Evolutionary conservation across 1,140 invertebrate species (phyloP), one percentile per base, ranked within the genome.

Genomic region (Nasonia giraulti): DNA sequence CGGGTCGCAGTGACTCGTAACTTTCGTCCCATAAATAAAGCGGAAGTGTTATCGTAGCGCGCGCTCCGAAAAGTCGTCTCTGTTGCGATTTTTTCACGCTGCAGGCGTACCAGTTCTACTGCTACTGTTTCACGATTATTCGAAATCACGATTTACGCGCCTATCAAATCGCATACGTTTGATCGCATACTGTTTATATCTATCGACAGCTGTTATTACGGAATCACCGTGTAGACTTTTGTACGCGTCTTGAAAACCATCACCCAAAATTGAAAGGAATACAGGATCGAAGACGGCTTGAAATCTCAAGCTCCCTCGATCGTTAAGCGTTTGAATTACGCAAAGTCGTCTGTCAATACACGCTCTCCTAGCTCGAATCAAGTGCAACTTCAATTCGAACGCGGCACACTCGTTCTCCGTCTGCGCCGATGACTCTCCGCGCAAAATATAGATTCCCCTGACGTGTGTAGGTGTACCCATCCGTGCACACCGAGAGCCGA

Each of bases 1-100:
- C 2, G 37, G n/a, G 10, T 50, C 40, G 44, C 31, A 23, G 44
- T 81, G 80, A 55, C 80, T 71, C 80, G 80, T 73, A 81, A 81
- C 66, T 81, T 81, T 81, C 50, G 27, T 40, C 33, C 80, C 68
- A 81, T 73, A 71, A 73, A 73, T 73, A 33, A n/a, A n/a, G n/a
- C 69, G 62, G 62, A 80, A 80, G 78, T 23, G 78, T 66, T 69
- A 20, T 1, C 44, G 78, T 40, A 31, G 62, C 62, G 20, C 55
- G 7, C 55, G 11, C 40, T 80, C 62, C 62, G 40, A 80, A n/a
- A 66, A 62, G 76, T 78, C 40, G 27, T 5, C 23, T 62, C 23
- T n/a, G n/a, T n/a, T n/a, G n/a, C n/a, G 10, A 7, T 10, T 44
- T 37, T 23, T 71, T 71, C 31, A 12, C 20, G 17, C 27, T 71